phyloP scores from a whole-genome alignment of 2,797 vertebrate species.

The Phalloptychus januarius region DNA sequence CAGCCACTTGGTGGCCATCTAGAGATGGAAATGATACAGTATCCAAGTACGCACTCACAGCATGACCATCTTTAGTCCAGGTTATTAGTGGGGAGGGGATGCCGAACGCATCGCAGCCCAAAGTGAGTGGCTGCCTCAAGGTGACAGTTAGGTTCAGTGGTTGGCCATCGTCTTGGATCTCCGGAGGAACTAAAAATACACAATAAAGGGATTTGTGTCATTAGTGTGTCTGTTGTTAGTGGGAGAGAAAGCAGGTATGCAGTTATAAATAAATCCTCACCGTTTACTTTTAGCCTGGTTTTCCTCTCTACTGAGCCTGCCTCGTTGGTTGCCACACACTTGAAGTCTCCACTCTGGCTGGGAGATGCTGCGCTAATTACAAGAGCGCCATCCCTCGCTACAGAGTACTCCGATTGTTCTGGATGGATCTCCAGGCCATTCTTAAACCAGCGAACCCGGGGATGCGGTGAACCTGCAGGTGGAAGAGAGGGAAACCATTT shows the following conservation, averaged over 20 bases:
- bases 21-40: conserved; percentile 21
- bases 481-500: conserved; percentile 5
- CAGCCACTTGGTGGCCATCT: conserved; percentile 71
- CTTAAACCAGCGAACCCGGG: conserved; percentile 86
- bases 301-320: conserved; percentile 85
- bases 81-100: conserved; percentile 82
- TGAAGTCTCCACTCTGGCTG: conserved; percentile 85
- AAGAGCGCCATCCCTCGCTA: conserved; percentile 82
- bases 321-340: conserved; percentile 88
- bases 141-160: conserved; percentile 82
- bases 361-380: conserved; percentile 81
- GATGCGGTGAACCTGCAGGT: conserved; percentile 73
- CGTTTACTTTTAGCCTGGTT: conserved; percentile 84
- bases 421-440: conserved; percentile 81
- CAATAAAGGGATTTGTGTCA: conserved; percentile 9
- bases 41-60: conserved; percentile 71
- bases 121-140: conserved; percentile 84
- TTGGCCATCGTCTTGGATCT: conserved; percentile 82
- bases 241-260: not conserved
- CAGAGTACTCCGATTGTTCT: conserved; percentile 71
- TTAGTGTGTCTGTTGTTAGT: not conserved
- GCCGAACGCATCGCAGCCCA: conserved; percentile 85
- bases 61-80: conserved; percentile 86
- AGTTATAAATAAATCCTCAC: conserved; percentile 63
- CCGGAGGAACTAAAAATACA: conserved; percentile 81